These are phyloP conservation scores for Drosophila pseudotakahashii DNA, from an alignment of 2,888 invertebrate genomes.

Conservation along the genomic window DNA sequence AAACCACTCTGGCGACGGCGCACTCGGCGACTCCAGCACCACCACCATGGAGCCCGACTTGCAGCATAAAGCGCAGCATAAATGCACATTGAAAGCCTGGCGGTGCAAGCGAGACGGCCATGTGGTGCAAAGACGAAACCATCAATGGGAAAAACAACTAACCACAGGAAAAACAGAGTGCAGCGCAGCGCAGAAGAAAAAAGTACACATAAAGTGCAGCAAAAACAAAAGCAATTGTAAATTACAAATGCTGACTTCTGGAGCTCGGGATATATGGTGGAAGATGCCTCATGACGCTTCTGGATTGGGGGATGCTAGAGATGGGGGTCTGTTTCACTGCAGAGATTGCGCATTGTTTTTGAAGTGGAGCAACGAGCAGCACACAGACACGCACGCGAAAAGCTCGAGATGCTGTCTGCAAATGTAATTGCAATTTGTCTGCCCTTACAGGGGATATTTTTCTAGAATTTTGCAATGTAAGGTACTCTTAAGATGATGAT, in stretches of 20 bases:
- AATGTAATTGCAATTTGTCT: slow-evolving; percentile 24
- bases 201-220: slow-evolving; percentile 45
- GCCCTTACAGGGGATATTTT: slow-evolving; percentile 15
- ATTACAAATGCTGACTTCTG: slow-evolving; percentile 62
- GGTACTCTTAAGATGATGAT: too few relatives aligned
- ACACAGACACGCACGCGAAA: slow-evolving; percentile 31
- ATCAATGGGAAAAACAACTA: slow-evolving; percentile 81
- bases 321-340: slow-evolving; percentile 36
- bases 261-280: slow-evolving; percentile 6
- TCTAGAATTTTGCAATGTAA: neutral
- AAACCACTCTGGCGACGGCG: slow-evolving; percentile 72
- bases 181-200: slow-evolving; percentile 53
- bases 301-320: slow-evolving; percentile 23
- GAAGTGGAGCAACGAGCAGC: slow-evolving; percentile 63
- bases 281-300: neutral
- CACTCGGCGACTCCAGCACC: slow-evolving; percentile 51
- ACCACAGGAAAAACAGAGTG: slow-evolving; percentile 48
- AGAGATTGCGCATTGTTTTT: slow-evolving; percentile 70
- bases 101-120: slow-evolving; percentile 55
- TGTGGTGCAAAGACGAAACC: slow-evolving; percentile 63
- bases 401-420: slow-evolving; percentile 45
- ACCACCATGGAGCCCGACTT: slow-evolving; percentile 44
- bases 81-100: slow-evolving; percentile 43
- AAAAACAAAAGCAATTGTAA: slow-evolving; percentile 74
- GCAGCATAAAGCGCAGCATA: slow-evolving; percentile 69